Percentiles rank a stretch among this genome's conserved stretches.
Conservation (phyloP, 2,113 vertebrate genomes). For the Eulacestoma nigropectus region DNA sequence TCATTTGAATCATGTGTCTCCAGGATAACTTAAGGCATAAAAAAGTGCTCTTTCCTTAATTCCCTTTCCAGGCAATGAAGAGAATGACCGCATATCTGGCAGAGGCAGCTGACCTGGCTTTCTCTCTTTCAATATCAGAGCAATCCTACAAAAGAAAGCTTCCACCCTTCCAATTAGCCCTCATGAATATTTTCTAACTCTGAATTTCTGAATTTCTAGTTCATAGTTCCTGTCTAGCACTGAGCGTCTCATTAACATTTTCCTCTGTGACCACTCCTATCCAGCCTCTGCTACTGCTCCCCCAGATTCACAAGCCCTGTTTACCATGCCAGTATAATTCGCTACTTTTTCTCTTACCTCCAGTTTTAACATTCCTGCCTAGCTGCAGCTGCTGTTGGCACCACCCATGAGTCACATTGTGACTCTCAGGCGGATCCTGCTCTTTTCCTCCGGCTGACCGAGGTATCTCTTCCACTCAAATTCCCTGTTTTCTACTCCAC, state of each 20-base stretch:
- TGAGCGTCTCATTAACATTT: background rate
- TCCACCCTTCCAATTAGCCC: background rate
- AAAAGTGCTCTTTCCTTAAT: background rate
- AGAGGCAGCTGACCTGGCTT: background rate
- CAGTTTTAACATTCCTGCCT: background rate
- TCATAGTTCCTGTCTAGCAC: background rate
- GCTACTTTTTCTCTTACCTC: background rate
- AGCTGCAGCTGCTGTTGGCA: background rate
- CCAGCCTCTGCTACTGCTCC: background rate
- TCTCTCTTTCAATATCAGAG: background rate
- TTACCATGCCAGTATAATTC: background rate
- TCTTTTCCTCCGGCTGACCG: fast-evolving
- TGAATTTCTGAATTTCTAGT: background rate
- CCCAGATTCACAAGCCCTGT: background rate
- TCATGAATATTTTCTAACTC: background rate
- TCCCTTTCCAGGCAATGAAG: background rate
- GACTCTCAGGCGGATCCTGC: background rate
- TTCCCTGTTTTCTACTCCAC: background rate
- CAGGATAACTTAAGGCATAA: background rate
- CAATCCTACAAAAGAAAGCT: background rate
- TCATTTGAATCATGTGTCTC: background rate
- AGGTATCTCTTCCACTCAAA: background rate
- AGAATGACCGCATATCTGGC: background rate
- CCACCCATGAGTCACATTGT: background rate
- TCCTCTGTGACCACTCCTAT: background rate